Percentiles rank a stretch among this genome's conserved stretches.
phyloP scores from a whole-genome alignment of 2,888 invertebrate species.

The Sceliomorpha sp. region DNA sequence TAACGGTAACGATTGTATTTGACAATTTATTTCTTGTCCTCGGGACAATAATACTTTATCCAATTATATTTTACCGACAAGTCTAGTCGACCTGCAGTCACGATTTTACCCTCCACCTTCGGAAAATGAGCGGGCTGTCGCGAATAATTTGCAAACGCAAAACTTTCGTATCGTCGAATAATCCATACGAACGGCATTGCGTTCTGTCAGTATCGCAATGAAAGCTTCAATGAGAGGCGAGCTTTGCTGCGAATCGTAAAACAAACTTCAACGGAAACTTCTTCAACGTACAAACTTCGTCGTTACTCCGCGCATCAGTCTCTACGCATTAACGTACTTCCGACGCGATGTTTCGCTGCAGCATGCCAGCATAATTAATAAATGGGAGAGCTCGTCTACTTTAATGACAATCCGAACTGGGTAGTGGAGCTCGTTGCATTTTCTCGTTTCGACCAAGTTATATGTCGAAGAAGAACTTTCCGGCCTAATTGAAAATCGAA shows the following conservation, averaged over 20 bases:
- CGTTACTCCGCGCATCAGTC: slow-evolving; percentile 45
- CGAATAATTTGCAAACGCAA: no score
- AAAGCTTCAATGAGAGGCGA: slow-evolving; percentile 28
- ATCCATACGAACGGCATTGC: slow-evolving; percentile 26
- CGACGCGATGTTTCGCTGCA: slow-evolving; percentile 29
- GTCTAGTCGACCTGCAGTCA: no score
- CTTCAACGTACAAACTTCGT: slow-evolving; percentile 52
- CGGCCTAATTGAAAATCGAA: no score
- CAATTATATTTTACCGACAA: no score
- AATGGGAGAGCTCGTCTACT: slow-evolving; percentile 38
- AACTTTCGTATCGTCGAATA: slow-evolving; percentile 25
- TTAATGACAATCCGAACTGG: slow-evolving; percentile 30
- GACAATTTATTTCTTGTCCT: no score
- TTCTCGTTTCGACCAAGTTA: slow-evolving; percentile 18
- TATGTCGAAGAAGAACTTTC: slow-evolving; percentile 6
- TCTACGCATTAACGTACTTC: slow-evolving; percentile 40
- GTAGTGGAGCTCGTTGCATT: slow-evolving; percentile 18
- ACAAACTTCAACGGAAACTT: slow-evolving; percentile 50
- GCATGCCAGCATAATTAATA: slow-evolving; percentile 37
- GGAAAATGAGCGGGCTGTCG: no score
- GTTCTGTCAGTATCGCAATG: slow-evolving; percentile 12
- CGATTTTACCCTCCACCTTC: no score
- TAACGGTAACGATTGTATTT: no score
- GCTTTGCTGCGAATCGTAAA: slow-evolving; percentile 44
- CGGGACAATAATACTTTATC: no score